Percentiles rank a stretch among this genome's conserved stretches.
These are phyloP conservation scores for Drosophila sordidula DNA, from an alignment of 2,888 invertebrate genomes.

Conservation along the genomic window DNA sequence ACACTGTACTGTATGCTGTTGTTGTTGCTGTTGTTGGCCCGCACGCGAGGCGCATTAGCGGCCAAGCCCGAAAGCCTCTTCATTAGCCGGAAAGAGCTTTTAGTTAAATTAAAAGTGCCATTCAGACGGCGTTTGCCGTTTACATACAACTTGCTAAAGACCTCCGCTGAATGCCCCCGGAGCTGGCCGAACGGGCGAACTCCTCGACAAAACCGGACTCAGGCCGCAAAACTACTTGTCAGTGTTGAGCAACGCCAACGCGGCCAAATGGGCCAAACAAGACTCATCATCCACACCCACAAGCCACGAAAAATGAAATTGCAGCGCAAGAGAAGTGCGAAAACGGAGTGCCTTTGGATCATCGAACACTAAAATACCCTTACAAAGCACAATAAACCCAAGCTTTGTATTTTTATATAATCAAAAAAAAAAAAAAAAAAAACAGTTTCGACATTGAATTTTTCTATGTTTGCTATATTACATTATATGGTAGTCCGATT, in stretches of 20 bases:
- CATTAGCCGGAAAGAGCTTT: slow-evolving; percentile 48
- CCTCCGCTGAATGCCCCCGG: slow-evolving; percentile 9
- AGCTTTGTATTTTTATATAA: not conserved
- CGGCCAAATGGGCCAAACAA: slow-evolving; percentile 9
- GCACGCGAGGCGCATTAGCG: slow-evolving; percentile 65
- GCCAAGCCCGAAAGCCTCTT: slow-evolving; percentile 55
- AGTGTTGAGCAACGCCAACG: slow-evolving; percentile 25
- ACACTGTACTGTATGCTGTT: slow-evolving; percentile 25
- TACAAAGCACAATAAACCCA: too few species aligned
- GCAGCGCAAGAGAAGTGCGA: slow-evolving; percentile 4
- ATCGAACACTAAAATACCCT: not conserved
- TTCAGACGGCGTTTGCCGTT: slow-evolving; percentile 5
- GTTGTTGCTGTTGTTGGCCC: slow-evolving; percentile 22
- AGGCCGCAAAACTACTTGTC: slow-evolving; percentile 3
- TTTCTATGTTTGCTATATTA: too few species aligned
- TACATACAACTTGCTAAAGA: slow-evolving; percentile 21
- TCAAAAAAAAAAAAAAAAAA: too few species aligned
- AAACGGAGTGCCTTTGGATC: not conserved
- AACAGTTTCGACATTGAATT: too few species aligned
- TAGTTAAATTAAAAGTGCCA: slow-evolving; percentile 69
- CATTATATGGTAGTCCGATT: too few species aligned
- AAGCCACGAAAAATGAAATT: slow-evolving; percentile 2
- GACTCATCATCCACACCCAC: slow-evolving; percentile 16
- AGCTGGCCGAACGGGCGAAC: not conserved
- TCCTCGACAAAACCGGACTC: slow-evolving; percentile 10